Evolutionary conservation across 2,797 vertebrate species (phyloP).

Genomic region (Arctocebus calabarensis): DNA sequence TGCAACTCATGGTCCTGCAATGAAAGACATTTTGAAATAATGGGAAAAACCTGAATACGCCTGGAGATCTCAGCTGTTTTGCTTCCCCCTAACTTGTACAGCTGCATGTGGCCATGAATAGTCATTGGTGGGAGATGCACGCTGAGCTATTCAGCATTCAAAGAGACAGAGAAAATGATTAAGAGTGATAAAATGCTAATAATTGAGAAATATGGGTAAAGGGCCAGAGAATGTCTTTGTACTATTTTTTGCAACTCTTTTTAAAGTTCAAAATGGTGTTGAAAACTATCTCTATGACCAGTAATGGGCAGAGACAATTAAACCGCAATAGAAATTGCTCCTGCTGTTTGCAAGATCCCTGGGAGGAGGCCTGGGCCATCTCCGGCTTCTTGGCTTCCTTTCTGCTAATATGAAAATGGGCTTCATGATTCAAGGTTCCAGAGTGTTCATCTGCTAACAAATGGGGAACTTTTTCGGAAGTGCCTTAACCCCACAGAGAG

Average conservation of each 20-base stretch:
- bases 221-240: not conserved
- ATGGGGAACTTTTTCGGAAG: too few species aligned
- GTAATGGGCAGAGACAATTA: not conserved
- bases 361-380: fast-evolving
- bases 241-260: too few species aligned
- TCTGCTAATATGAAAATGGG: not conserved
- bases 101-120: too few species aligned
- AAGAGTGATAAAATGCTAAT: fast-evolving
- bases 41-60: not conserved
- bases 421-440: not conserved
- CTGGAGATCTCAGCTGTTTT: not conserved
- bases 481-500: not conserved
- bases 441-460: not conserved
- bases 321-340: not conserved
- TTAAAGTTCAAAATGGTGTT: not conserved
- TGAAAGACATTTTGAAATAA: not conserved
- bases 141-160: not conserved
- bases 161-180: not conserved
- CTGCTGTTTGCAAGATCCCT: not conserved
- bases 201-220: fast-evolving
- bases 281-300: too few species aligned
- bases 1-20: not conserved
- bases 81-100: not conserved
- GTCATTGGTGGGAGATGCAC: not conserved
- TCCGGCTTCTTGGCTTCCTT: not conserved